Evolutionary conservation across 2,113 vertebrate genomes (phyloP), one percentile per base, ranked within the genome.

Genomic region (Brachyhypopomus occidentalis): DNA sequence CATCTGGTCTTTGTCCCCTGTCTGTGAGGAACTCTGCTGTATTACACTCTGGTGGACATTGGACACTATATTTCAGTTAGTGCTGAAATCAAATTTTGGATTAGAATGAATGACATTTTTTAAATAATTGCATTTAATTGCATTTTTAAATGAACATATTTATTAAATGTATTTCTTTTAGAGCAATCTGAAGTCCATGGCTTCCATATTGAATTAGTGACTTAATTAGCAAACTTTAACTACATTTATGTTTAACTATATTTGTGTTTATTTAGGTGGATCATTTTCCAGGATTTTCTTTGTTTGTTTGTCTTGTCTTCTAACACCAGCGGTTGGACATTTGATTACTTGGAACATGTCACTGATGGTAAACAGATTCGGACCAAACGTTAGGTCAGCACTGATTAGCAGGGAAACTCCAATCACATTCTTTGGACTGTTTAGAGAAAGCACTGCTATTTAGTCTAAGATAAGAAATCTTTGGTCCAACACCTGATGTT

Each of bases 401-500:
- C 19, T 56, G 55, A 36, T 30, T 3, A 20, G 30, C n/a, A 14
- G 34, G 45, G 12, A 19, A 34, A 27, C 5, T 58, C 27, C 19
- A 30, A 59, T 16, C n/a, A 27, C 11, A 12, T 38, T 41, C 8
- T 58, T 58, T 67, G 17, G 20, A 36, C 17, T 12, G 8, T 22
- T 80, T 64, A 8, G 59, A 8, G 63, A 48, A 74, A 34, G 27
- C 30, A 12, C 5, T 60, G 62, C 0, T 22, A 78, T 69, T 79
- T 66, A 41, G 23, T 7, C 38, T 62, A 25, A 48, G 20, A 71
- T 77, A 73, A 75, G 67, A 14, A 38, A 20, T 58, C 45, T 74
- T 78, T 63, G 23, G 14, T 48, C 78, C 60, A 66, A 30, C 56
- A 36, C 25, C 69, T 78, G 36, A 66, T 78, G 70, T 81, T 78